Base-by-base conservation (phyloP, 2,888 invertebrate genomes). In the Dicycla oo region DNA sequence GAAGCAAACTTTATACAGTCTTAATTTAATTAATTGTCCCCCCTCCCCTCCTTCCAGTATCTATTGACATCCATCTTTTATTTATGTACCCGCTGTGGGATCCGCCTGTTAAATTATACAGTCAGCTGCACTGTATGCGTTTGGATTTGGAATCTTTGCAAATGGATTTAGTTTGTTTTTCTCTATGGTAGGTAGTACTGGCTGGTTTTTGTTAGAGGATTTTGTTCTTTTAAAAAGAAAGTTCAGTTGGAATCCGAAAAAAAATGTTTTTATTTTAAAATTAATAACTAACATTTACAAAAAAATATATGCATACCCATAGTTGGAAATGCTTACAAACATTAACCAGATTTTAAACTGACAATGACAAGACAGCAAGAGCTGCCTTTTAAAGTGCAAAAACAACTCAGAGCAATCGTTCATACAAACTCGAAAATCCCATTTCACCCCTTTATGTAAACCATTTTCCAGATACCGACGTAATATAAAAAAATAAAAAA, bases 1-100 rank as follows among this genome's bases (percentile, higher is more conserved):
- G 89, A 87, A 88, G 86, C 87, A 89, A 91, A 91, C 88, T 92
- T 91, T 88, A 90, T 90, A 88, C 91, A 84, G 86, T 86, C 88
- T 91, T 92, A 91, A 92, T 93, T 91, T 89, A 92, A 92, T 92
- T 92, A 92, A 91, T 92, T 88, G 88, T 88, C 89, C 86, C 86
- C 84, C 83, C 89, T 86, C 86, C 87, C 84, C 82, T 84, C 80
- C 86, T 87, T 88, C 87, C 88, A 86, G 87, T 84, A 83, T 87
- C 84, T 87, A 88, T 89, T 86, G 88, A 90, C 87, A 87, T 83
- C 82, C 85, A 90, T 90, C 85, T 88, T 90, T 89, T 90, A 89
- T 88, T 88, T 86, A 89, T 88, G 85, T 86, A 83, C 73, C 82
- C 85, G 81, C 83, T 72, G 74, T 74, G 56, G 75, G 81, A 67